These are phyloP conservation scores for Vulpes lagopus DNA, from an alignment of 2,113 vertebrate genomes.

Conservation along the genomic window DNA sequence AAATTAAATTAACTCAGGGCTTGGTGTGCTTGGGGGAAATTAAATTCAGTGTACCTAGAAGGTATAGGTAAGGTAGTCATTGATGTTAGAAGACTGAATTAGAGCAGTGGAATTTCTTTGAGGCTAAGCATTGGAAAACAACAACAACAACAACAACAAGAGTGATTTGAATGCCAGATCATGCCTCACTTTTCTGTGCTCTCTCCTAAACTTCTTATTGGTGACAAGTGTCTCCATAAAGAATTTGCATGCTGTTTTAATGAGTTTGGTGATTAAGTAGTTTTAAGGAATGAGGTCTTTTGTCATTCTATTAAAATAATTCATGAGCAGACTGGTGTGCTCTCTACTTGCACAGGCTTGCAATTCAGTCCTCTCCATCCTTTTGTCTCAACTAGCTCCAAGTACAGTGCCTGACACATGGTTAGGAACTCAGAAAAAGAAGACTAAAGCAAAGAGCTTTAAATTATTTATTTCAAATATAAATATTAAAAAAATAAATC, in stretches of 20 bases:
- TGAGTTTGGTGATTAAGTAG: neutral
- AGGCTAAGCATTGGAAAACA: neutral
- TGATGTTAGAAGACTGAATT: neutral
- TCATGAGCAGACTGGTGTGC: neutral
- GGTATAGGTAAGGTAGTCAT: neutral
- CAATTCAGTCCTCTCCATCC: neutral
- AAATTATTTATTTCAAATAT: neutral
- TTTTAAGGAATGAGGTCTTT: neutral
- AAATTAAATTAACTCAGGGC: neutral
- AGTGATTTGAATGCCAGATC: neutral
- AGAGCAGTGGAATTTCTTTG: neutral
- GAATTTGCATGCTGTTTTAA: constrained; percentile 45
- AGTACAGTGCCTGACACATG: neutral
- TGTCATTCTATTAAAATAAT: constrained; percentile 12
- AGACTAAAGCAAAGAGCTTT: neutral
- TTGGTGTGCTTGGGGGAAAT: neutral
- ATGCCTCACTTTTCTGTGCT: neutral
- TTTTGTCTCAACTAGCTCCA: neutral
- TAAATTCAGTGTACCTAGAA: neutral
- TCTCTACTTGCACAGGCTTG: neutral
- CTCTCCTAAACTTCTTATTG: neutral
- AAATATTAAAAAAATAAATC: neutral
- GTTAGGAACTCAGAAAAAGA: neutral
- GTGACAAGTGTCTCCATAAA: neutral
- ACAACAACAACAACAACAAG: neutral